Evolutionary conservation across 2,113 vertebrate genomes (phyloP), one percentile per base, ranked within the genome.

Genomic region (Odontophorus gujanensis): DNA sequence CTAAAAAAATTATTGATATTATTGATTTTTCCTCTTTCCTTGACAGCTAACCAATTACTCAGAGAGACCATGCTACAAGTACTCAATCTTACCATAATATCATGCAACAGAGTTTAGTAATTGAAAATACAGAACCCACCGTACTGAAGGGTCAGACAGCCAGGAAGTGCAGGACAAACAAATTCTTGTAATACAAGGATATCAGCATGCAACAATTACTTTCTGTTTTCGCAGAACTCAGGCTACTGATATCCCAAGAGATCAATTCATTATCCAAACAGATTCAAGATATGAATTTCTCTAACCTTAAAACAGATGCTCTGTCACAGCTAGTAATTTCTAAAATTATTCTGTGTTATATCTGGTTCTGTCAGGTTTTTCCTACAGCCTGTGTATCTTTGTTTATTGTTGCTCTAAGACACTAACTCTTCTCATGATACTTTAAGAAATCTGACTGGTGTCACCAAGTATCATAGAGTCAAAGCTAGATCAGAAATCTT

Each of bases 401-500:
- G 47, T 40, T 87, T 85, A 63, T 10, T 86, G 14, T 30, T 78
- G 74, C 80, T 89, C 55, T 32, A 75, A 94, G 93, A 78, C 78
- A 92, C 79, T 71, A 63, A 36, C 5, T 59, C 85, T 82, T 74
- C 38, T 74, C 75, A 73, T 67, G 78, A 87, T 61, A 58, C n/a
- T 78, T 91, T 34, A 80, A 89, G 77, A 95, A 94, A 90, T 48
- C 57, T 87, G 82, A 87, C 80, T 77, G 45, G 59, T 90, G 90
- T 89, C 95, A 92, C n/a, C 62, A 81, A 78, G 43, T 84, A 93
- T 95, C 72, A 95, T 25, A 72, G 18, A 55, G 28, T 89, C 77
- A 95, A 81, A 73, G 62, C 34, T 47, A 85, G 50, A 94, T 34
- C 40, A 80, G 57, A 89, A 95, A 94, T 89, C 34, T 90, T 92